These are phyloP conservation scores for Patella ulyssiponensis DNA, from an alignment of 2,888 invertebrate genomes.

Conservation along the genomic window DNA sequence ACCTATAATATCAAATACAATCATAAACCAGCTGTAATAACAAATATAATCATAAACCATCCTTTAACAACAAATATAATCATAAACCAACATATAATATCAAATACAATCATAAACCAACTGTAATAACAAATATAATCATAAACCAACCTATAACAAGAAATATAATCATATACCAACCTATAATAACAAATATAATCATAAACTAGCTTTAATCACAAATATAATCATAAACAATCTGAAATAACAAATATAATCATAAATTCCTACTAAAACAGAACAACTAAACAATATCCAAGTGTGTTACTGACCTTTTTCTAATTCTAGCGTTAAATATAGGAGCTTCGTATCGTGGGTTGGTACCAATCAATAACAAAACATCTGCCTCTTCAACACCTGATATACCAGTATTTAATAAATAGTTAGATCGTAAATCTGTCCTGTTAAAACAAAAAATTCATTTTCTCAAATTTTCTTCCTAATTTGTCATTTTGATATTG, in stretches of 20 bases:
- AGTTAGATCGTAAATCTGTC: slow-evolving; percentile 91
- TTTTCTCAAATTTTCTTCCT: too few relatives aligned
- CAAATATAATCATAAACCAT: not conserved
- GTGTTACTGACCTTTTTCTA: slow-evolving; percentile 80
- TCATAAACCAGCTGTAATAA: slow-evolving; percentile 74
- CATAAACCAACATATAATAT: too few relatives aligned
- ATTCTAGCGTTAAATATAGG: slow-evolving; percentile 95
- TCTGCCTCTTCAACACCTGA: slow-evolving; percentile 94
- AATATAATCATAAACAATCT: too few relatives aligned
- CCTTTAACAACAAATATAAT: not conserved
- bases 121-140: too few relatives aligned
- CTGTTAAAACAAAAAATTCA: slow-evolving; percentile 66
- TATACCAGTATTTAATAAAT: slow-evolving; percentile 92
- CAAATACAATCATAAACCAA: too few relatives aligned
- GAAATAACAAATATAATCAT: too few relatives aligned
- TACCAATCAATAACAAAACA: slow-evolving; percentile 91
- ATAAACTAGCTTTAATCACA: too few relatives aligned
- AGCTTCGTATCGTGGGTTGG: slow-evolving; percentile 97
- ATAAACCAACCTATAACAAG: slow-evolving; percentile 79
- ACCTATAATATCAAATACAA: too few relatives aligned
- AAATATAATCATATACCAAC: not conserved
- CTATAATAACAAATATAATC: not conserved
- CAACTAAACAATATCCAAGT: too few relatives aligned
- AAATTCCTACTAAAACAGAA: too few relatives aligned
- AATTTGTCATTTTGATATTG: too few relatives aligned